Base-by-base conservation (phyloP, 1,140 invertebrate species). In the Chlorops oryzae region DNA sequence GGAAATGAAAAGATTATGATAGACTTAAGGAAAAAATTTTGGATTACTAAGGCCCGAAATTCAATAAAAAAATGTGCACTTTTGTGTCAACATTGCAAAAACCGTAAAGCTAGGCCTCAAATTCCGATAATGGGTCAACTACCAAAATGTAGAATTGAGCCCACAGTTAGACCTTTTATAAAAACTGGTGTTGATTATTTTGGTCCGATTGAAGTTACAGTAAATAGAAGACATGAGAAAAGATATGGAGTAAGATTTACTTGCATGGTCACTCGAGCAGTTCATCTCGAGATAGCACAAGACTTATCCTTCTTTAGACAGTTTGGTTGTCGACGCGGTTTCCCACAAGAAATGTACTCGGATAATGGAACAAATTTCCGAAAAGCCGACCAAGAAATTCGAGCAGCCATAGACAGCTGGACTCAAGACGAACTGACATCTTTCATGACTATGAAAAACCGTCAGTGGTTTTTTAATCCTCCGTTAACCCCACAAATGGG, bases 361-460 rank as follows among this genome's bases (percentile, higher is more conserved):
- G 74, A 74, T 43, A 63, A 61, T 51, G 66, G 69, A 18, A 71
- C 64, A 2, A 73, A 74, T 52, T 75, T 75, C 53, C 49, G 56
- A 9, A 65, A 65, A 10, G 56, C 63, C 5, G 47, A 61, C 7
- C 52, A 32, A 0, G 62, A 64, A 21, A 39, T 71, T 2, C 7
- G 25, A 18, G 52, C 49, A 21, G 43, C 52, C 0, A 17, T 58
- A 10, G 20, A 39, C 22, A 52, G 58, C 15, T 17, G 62, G 17
- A 37, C 61, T 23, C n/a, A 27, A 2, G 39, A 22, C 2, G n/a
- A 32, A 34, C 38, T 63, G 21, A 45, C 0, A 50, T n/a, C n/a
- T n/a, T 63, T 3, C 48, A 34, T 21, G 43, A 52, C 2, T 24
- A 55, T 1, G n/a, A 62, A 6, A 55, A 45, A 21, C 54, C 61